Evolutionary conservation across 2,888 invertebrate species (phyloP), one percentile per base, ranked within the genome.

Genomic region (Phania funesta): DNA sequence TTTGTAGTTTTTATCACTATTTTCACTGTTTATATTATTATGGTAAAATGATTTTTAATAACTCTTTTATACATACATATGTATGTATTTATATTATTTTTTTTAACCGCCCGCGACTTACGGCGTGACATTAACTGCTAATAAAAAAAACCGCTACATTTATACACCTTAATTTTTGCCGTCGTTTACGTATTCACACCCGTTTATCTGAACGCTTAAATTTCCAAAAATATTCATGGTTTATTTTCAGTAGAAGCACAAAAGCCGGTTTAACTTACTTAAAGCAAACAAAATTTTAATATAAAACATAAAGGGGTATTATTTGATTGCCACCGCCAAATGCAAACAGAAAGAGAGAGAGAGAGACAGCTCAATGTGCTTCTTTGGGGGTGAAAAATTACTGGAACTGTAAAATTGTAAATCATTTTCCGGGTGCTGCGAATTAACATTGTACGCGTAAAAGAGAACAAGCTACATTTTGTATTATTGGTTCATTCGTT

Each of bases 391-490:
- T 9, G 8, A 29, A 26, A 48, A 26, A 4, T 62, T 67, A 20
- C 60, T 76, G 62, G 78, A 62, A 84, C 89, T 89, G 89, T 89
- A 88, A 89, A 84, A 89, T 81, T 85, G 86, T 87, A 88, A 88
- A 87, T 88, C 88, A 88, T 86, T 85, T 56, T 60, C 81, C 74
- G 78, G 84, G 58, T 35, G n/a, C 22, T 3, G 38, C 13, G 16
- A 11, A 2, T 62, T 18, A 11, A 8, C 44, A n/a, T n/a, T n/a
- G n/a, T n/a, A 78, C 11, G 86, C 73, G 84, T 48, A 79, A 87
- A 84, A 58, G 84, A 80, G 84, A 84, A 24, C 62, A 35, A 65
- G 44, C 9, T 18, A 26, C 86, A 86, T 85, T 84, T 85, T 41
- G 0, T 85, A 85, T 71, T 65, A 56, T 41, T 67, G 32, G 77